These are phyloP conservation scores for Orchestia grillus DNA, from an alignment of 1,140 invertebrate genomes.

Conservation along the genomic window DNA sequence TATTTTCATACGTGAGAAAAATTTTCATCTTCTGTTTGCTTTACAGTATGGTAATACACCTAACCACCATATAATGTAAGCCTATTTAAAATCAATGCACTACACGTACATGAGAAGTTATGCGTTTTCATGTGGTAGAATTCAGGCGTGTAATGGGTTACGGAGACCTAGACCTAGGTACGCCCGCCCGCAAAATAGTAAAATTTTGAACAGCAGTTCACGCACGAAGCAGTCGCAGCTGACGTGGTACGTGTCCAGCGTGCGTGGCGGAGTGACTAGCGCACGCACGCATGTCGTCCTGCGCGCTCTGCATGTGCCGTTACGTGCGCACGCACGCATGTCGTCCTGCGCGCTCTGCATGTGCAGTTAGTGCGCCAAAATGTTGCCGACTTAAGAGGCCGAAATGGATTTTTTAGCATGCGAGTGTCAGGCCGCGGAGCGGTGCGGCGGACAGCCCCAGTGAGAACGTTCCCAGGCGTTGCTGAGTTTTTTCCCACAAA, in stretches of 20 bases:
- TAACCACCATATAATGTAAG: too few species aligned
- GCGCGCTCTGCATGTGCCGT: not conserved
- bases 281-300: not conserved
- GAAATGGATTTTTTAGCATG: conserved; percentile 36
- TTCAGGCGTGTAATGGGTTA: too few species aligned
- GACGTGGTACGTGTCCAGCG: not conserved
- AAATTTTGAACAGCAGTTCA: not conserved
- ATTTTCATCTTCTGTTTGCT: too few species aligned
- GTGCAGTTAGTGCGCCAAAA: not conserved
- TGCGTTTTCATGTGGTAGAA: too few species aligned
- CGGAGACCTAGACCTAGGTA: too few species aligned
- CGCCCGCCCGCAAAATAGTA: not conserved
- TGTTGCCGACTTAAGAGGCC: not conserved
- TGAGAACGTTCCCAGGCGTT: conserved; percentile 35
- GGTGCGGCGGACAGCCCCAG: not conserved
- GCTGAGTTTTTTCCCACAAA: conserved; percentile 22
- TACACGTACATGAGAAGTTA: too few species aligned
- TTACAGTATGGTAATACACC: too few species aligned
- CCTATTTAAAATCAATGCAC: too few species aligned
- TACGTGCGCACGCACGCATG: not conserved
- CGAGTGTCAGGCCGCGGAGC: not conserved
- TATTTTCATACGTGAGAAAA: too few species aligned
- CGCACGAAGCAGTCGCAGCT: not conserved
- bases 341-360: not conserved
- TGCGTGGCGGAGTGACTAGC: not conserved